Base-by-base conservation (phyloP, 2,888 invertebrate species). In the Lordiphosa andalusiaca region DNA sequence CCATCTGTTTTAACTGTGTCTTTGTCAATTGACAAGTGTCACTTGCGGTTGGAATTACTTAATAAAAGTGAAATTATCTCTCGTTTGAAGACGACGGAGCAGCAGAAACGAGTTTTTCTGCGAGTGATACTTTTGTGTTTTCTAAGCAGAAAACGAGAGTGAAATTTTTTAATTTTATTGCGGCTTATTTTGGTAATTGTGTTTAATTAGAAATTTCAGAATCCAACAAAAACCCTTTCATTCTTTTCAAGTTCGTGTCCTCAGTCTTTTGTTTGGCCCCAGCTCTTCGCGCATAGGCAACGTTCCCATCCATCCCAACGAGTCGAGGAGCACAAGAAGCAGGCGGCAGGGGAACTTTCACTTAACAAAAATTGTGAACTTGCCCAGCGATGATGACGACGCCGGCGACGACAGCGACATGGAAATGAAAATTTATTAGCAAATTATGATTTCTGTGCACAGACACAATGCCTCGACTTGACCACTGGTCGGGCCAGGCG, bases 371-470 rank as follows among this genome's bases (percentile, higher is more conserved):
- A 69, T 64, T 64, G 65, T 69, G 60, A 72, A 63, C 67, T 58
- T 55, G 63, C 50, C 46, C 37, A 23, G 16, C 16, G 16, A 16
- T 16, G 16, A 16, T 16, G 16, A 16, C 16, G 16, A 16, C 16
- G 16, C 16, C 16, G 16, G 53, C 19, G 42, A 61, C 73, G 49
- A 50, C 46, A 25, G 73, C 68, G 68, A 62, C 81, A 77, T 72
- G 78, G 71, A 78, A 82, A 75, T 78, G 78, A 61, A 77, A 77
- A 77, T 77, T 82, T 78, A 82, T 77, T 77, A 75, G 78, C 75
- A 73, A 77, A 82, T 77, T 77, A 77, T 77, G 77, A 78, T 76
- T 76, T 74, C 82, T 62, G 73, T 53, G 76, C 71, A 71, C 77
- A 65, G 61, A 35, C 52, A 35, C 52, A 53, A 61, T 42, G 48